Conservation (phyloP, 2,113 vertebrate genomes). For the Pangasianodon gigas region DNA sequence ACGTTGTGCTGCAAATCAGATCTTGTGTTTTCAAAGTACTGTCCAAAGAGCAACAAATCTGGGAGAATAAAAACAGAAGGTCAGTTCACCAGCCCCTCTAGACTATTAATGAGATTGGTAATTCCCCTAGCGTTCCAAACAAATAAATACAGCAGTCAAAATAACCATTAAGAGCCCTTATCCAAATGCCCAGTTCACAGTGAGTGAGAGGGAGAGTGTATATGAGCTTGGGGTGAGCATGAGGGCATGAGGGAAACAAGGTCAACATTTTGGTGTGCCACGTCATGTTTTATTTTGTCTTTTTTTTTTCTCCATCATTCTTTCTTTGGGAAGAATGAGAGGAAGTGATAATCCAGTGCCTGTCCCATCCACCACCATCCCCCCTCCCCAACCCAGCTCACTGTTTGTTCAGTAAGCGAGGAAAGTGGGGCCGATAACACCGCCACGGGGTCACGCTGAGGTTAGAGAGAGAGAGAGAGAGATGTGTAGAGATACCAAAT, state of each 20-base stretch:
- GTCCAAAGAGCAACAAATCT: constrained; percentile 38
- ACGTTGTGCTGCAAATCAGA: constrained; percentile 45
- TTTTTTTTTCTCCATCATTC: constrained; percentile 39
- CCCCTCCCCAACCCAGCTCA: constrained; percentile 27
- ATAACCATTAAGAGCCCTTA: constrained; percentile 56
- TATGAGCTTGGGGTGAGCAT: constrained; percentile 37
- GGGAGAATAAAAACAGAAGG: constrained; percentile 37
- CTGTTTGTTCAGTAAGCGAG: constrained; percentile 61
- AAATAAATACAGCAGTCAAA: constrained; percentile 55
- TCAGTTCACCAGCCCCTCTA: constrained; percentile 35
- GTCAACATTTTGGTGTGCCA: constrained; percentile 50
- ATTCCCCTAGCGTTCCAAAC: constrained; percentile 54
- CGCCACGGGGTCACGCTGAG: constrained; percentile 75
- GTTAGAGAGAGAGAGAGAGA: constrained; percentile 70
- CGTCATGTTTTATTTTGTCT: constrained; percentile 49
- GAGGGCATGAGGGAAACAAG: constrained; percentile 45
- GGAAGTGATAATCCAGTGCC: constrained; percentile 62
- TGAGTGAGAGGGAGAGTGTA: constrained; percentile 34
- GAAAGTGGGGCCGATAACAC: constrained; percentile 56
- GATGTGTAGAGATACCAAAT: constrained; percentile 73
- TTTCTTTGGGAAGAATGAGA: constrained; percentile 62
- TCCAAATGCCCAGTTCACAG: constrained; percentile 27
- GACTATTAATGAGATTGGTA: constrained; percentile 41
- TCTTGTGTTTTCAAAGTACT: constrained; percentile 38
- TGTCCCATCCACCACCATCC: constrained; percentile 13